These are phyloP conservation scores for Hydroisotoma schaefferi DNA, from an alignment of 2,888 invertebrate species.

Conservation along the genomic window DNA sequence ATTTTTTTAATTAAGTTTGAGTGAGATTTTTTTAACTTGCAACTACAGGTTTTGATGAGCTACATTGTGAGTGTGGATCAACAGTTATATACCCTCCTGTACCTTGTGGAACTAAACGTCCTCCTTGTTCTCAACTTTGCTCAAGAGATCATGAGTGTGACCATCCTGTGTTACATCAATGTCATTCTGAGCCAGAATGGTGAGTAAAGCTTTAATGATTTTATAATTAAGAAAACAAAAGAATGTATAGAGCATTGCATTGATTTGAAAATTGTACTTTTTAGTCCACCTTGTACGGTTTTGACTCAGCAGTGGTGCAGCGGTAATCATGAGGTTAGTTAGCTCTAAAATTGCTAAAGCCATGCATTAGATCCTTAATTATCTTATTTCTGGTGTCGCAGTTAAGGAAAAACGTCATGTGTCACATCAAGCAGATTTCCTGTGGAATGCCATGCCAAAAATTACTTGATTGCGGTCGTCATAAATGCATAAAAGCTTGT, in stretches of 20 bases:
- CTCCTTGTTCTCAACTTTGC: slow-evolving; percentile 75
- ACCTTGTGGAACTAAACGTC: slow-evolving; percentile 83
- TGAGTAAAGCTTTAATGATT: slow-evolving; percentile 1
- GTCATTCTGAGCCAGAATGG: slow-evolving; percentile 70
- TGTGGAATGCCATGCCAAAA: slow-evolving; percentile 86
- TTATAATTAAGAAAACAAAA: not conserved
- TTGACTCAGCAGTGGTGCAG: slow-evolving; percentile 81
- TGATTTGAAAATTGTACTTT: slow-evolving; percentile 6
- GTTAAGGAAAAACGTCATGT: slow-evolving; percentile 83
- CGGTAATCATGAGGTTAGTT: slow-evolving; percentile 66
- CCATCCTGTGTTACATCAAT: slow-evolving; percentile 78
- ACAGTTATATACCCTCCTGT: slow-evolving; percentile 85
- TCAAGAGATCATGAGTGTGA: slow-evolving; percentile 70
- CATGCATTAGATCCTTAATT: slow-evolving; percentile 19
- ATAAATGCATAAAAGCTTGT: slow-evolving; percentile 76
- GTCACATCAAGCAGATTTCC: slow-evolving; percentile 78
- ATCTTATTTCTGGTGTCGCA: no score
- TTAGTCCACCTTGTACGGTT: slow-evolving; percentile 73
- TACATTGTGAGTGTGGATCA: slow-evolving; percentile 85
- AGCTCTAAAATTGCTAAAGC: slow-evolving; percentile 11
- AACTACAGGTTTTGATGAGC: slow-evolving; percentile 70
- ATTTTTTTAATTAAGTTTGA: not conserved
- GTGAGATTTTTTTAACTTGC: not conserved
- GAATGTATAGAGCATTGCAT: not conserved
- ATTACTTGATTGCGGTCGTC: slow-evolving; percentile 73